Evolutionary conservation across 2,888 invertebrate species (phyloP).

Genomic region (Brachycybe producta): DNA sequence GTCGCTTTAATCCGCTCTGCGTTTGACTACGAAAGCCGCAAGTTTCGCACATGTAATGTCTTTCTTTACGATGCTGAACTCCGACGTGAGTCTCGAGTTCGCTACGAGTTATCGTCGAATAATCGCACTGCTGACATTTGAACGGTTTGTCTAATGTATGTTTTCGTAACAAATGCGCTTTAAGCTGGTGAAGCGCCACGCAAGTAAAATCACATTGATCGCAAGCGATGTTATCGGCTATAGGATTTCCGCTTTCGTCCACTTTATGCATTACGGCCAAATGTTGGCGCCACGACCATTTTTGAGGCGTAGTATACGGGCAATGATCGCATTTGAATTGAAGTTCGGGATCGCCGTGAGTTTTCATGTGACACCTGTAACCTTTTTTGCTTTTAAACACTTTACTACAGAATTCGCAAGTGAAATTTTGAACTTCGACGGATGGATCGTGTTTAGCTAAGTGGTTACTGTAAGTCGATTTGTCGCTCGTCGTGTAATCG

Average conservation of each 20-base stretch:
- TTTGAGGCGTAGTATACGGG: constrained; percentile 23
- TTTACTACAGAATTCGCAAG: constrained; percentile 24
- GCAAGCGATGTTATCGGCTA: constrained; percentile 20
- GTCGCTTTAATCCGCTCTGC: constrained; percentile 6
- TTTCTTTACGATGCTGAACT: constrained; percentile 25
- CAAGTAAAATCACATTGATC: constrained; percentile 18
- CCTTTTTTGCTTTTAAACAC: constrained; percentile 24
- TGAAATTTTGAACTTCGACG: not conserved
- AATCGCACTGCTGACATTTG: constrained; percentile 26
- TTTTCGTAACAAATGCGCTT: constrained; percentile 24
- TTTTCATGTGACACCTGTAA: constrained; percentile 11
- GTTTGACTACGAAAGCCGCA: constrained; percentile 12
- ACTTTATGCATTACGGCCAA: constrained; percentile 26
- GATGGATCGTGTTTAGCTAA: constrained; percentile 13
- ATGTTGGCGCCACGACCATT: constrained; percentile 26
- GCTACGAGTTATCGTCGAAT: constrained; percentile 25
- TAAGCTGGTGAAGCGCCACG: constrained; percentile 26
- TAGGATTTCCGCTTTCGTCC: constrained; percentile 23
- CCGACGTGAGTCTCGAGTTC: constrained; percentile 26
- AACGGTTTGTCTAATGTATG: constrained; percentile 22
- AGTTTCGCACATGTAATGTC: constrained; percentile 19
- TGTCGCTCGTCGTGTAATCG: constrained; percentile 8
- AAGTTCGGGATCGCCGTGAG: constrained; percentile 24
- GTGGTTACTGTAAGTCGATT: constrained; percentile 10
- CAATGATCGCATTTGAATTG: constrained; percentile 14